A percentile compares a stretch with the other conserved stretches of the same genome.
Evolutionary conservation across 64 coral and sea anemone genomes (phyloP).

Genomic region (Actinia tenebrosa): DNA sequence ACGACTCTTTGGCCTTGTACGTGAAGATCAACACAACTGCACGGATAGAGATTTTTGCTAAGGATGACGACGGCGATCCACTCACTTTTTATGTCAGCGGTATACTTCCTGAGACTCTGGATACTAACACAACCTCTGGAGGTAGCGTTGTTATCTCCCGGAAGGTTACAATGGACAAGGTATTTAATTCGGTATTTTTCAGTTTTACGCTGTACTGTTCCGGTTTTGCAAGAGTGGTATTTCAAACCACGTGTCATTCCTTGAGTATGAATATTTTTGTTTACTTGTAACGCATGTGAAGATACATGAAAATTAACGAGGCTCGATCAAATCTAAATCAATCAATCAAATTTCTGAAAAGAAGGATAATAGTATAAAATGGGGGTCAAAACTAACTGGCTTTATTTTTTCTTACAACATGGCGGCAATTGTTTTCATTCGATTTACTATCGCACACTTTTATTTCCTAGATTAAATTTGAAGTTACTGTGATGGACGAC

Average conservation of each 20-base stretch:
- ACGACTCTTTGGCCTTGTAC: background rate
- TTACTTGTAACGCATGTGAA: too few species aligned
- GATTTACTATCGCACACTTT: background rate
- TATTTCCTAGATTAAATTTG: background rate
- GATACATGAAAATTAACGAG: too few species aligned
- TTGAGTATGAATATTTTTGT: background rate
- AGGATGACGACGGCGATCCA: slow-evolving; percentile 37
- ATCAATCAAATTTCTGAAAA: too few species aligned
- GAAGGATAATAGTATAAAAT: too few species aligned
- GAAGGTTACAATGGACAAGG: slow-evolving; percentile 23
- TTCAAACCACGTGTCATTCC: background rate
- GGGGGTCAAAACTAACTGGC: too few species aligned
- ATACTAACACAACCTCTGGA: background rate
- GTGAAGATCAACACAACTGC: slow-evolving; percentile 27
- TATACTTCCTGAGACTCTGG: slow-evolving; percentile 10
- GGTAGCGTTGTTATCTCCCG: background rate
- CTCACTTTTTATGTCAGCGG: slow-evolving; percentile 35
- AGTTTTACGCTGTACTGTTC: too few species aligned
- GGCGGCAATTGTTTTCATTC: too few species aligned
- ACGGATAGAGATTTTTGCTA: background rate
- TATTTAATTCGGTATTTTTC: background rate
- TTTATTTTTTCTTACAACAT: too few species aligned
- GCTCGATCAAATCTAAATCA: too few species aligned
- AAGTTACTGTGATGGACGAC: background rate
- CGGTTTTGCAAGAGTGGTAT: too few species aligned